phyloP scores from a whole-genome alignment of 1,140 invertebrate species.

The Atopsyche davidsoni region DNA sequence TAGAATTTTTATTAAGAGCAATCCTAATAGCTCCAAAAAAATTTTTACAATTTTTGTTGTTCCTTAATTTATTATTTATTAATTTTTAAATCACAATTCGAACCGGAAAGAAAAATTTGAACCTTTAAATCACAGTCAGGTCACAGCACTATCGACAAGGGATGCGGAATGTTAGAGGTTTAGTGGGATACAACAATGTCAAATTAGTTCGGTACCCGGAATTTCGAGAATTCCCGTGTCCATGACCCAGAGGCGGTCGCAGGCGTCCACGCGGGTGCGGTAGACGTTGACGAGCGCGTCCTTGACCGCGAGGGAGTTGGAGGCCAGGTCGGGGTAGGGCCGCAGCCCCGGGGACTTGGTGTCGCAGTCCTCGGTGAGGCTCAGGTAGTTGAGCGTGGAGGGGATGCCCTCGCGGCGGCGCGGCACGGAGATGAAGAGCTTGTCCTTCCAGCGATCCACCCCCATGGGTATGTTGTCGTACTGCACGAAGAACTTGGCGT shows the following conservation, averaged over 20 bases:
- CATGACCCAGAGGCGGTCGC: slow-evolving; percentile 66
- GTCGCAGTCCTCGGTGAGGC: slow-evolving; percentile 39
- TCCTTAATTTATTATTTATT: not conserved
- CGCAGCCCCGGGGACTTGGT: slow-evolving; percentile 48
- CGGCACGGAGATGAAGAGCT: slow-evolving; percentile 66
- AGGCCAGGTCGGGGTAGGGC: slow-evolving; percentile 57
- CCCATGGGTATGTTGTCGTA: slow-evolving; percentile 71
- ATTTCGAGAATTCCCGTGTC: slow-evolving; percentile 62
- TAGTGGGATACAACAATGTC: too few species aligned
- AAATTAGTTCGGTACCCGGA: slow-evolving; percentile 28
- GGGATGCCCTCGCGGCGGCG: slow-evolving; percentile 60
- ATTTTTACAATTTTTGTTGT: not conserved
- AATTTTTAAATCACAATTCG: not conserved
- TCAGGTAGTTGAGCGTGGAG: slow-evolving; percentile 64
- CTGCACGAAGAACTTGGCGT: slow-evolving; percentile 44
- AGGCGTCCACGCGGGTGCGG: slow-evolving; percentile 58
- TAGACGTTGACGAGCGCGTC: slow-evolving; percentile 58
- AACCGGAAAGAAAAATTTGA: not conserved
- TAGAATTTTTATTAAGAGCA: too few species aligned
- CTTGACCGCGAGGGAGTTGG: slow-evolving; percentile 40
- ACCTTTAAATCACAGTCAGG: too few species aligned
- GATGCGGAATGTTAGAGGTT: too few species aligned
- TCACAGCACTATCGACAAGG: too few species aligned
- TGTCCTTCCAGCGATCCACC: slow-evolving; percentile 56
- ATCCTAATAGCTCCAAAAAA: not conserved